phyloP scores from a whole-genome alignment of 2,797 vertebrate species.

The Nannoperca obscura region DNA sequence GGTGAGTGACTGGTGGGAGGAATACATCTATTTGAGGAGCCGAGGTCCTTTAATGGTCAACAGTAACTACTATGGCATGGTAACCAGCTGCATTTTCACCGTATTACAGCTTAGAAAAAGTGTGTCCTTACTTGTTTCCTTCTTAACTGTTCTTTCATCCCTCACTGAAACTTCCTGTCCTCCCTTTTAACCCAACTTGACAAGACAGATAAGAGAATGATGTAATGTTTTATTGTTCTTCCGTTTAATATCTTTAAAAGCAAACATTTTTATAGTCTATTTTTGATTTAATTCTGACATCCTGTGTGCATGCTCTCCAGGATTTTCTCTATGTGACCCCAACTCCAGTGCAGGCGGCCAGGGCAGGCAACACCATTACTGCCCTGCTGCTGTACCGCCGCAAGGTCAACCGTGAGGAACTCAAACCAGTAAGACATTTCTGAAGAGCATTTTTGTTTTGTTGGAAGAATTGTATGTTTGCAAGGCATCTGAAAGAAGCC shows the following conservation, averaged over 20 bases:
- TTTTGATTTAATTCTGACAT: background rate
- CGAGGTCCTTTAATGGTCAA: conserved; percentile 90
- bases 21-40: conserved; percentile 89
- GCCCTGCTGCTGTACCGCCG: conserved; percentile 92
- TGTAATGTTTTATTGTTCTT: background rate
- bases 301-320: conserved; percentile 68
- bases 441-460: background rate
- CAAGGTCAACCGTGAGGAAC: conserved; percentile 93
- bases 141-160: background rate
- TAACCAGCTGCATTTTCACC: conserved; percentile 35
- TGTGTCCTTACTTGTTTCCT: fast-evolving
- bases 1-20: conserved; percentile 95
- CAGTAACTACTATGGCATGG: conserved; percentile 93
- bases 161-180: background rate
- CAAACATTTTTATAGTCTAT: fast-evolving
- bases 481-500: background rate
- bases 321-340: conserved; percentile 91
- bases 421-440: conserved; percentile 88
- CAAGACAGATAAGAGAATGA: background rate
- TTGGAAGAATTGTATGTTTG: background rate
- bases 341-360: conserved; percentile 90
- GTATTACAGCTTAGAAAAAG: background rate
- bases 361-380: conserved; percentile 94
- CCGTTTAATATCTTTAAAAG: background rate
- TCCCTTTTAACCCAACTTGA: background rate